Evolutionary conservation across 1,140 invertebrate genomes (phyloP).

Genomic region (Zeugodacus cucurbitae): DNA sequence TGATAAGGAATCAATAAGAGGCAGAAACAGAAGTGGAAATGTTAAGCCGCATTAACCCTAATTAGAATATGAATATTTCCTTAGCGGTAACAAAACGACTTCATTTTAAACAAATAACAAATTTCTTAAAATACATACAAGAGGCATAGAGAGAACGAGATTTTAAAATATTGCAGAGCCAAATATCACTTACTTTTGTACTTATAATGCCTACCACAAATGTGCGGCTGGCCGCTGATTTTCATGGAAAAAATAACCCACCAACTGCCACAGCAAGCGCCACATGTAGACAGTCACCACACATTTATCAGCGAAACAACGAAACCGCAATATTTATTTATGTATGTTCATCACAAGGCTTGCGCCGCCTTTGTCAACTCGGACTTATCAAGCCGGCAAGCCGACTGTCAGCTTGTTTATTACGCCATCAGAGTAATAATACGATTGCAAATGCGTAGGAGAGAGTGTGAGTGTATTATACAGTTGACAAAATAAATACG

Average conservation of each 20-base stretch:
- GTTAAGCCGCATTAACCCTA: too few relatives aligned
- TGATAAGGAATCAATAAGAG: too few relatives aligned
- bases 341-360: background rate
- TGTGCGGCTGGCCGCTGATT: background rate
- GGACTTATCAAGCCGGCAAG: background rate
- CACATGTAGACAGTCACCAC: background rate
- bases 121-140: too few relatives aligned
- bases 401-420: background rate
- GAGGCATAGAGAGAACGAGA: too few relatives aligned
- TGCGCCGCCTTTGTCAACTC: background rate
- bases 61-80: too few relatives aligned
- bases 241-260: background rate
- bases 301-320: background rate
- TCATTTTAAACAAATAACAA: too few relatives aligned
- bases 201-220: background rate
- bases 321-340: background rate
- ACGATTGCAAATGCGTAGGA: background rate
- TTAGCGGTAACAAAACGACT: too few relatives aligned
- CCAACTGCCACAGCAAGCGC: background rate
- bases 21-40: too few relatives aligned
- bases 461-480: background rate
- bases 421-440: slow-evolving; percentile 3
- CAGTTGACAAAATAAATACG: background rate
- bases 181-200: too few relatives aligned
- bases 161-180: too few relatives aligned